Percentiles rank a stretch among this genome's conserved stretches.
Conservation (phyloP, 2,113 vertebrate genomes). For the Neodontobutis hainanensis region DNA sequence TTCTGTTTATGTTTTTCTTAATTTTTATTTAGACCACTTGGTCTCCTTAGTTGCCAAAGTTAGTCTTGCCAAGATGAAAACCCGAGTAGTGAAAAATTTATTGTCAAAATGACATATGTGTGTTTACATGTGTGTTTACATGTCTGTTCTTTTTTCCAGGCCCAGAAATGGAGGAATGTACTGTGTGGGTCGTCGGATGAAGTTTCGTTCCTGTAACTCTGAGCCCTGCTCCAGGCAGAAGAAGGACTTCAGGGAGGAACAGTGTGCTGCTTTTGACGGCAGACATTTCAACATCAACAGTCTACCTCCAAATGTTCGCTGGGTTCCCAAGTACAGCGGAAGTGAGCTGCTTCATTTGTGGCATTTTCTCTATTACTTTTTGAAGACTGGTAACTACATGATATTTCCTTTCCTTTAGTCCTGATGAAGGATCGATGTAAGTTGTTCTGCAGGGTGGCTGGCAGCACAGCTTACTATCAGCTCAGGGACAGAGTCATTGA, state of each 20-base stretch:
- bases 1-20: constrained; percentile 51
- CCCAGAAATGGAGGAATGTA: constrained; percentile 94
- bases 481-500: constrained; percentile 96
- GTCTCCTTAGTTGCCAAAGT: constrained; percentile 51
- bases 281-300: constrained; percentile 98
- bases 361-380: neutral
- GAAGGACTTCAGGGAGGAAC: constrained; percentile 95
- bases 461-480: constrained; percentile 95
- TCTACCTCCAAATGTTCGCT: constrained; percentile 92
- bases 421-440: constrained; percentile 98
- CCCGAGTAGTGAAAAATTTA: constrained; percentile 30
- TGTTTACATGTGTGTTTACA: neutral
- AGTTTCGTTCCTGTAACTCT: constrained; percentile 97
- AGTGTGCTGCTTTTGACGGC: constrained; percentile 91
- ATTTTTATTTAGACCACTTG: constrained; percentile 54
- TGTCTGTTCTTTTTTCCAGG: constrained; percentile 67
- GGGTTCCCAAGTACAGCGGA: constrained; percentile 99
- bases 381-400: neutral
- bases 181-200: constrained; percentile 95
- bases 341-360: constrained; percentile 82
- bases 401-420: constrained; percentile 77
- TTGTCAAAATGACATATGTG: too few species aligned
- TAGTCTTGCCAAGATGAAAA: constrained; percentile 67
- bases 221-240: constrained; percentile 92
- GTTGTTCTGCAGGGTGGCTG: constrained; percentile 94